Evolutionary conservation across 2,113 vertebrate genomes (phyloP).

Genomic region (Pluvianellus socialis): DNA sequence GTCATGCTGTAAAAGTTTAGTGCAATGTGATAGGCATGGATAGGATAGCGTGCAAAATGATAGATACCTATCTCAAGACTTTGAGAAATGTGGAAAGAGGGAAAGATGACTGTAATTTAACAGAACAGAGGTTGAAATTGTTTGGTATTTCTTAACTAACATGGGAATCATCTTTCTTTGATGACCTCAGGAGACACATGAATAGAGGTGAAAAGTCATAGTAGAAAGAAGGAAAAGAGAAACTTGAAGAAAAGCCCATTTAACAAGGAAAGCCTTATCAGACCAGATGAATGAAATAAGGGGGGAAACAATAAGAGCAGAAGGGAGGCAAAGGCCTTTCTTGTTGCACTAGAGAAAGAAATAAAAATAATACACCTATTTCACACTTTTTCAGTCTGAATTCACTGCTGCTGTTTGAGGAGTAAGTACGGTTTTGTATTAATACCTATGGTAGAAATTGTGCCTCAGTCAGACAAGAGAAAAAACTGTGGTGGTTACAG

Average conservation of each 20-base stretch:
- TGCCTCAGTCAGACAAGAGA: neutral
- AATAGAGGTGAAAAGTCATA: neutral
- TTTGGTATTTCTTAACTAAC: neutral
- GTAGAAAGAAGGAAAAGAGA: neutral
- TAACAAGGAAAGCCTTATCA: neutral
- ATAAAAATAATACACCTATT: neutral
- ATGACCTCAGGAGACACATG: neutral
- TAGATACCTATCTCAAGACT: neutral
- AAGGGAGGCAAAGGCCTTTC: neutral
- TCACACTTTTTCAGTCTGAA: neutral
- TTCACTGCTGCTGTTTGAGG: neutral
- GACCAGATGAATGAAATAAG: neutral
- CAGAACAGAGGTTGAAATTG: neutral
- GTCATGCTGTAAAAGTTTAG: neutral
- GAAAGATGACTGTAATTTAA: neutral
- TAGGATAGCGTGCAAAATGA: neutral
- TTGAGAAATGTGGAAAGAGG: neutral
- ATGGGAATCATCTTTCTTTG: neutral
- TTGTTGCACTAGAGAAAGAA: neutral
- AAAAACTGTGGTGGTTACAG: neutral
- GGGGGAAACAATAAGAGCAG: neutral
- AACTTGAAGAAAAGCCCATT: neutral
- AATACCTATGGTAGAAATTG: neutral
- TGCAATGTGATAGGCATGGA: neutral
- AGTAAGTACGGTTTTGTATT: neutral